phyloP scores from a whole-genome alignment of 2,797 vertebrate genomes.

The Alcedo quadribrachys region DNA sequence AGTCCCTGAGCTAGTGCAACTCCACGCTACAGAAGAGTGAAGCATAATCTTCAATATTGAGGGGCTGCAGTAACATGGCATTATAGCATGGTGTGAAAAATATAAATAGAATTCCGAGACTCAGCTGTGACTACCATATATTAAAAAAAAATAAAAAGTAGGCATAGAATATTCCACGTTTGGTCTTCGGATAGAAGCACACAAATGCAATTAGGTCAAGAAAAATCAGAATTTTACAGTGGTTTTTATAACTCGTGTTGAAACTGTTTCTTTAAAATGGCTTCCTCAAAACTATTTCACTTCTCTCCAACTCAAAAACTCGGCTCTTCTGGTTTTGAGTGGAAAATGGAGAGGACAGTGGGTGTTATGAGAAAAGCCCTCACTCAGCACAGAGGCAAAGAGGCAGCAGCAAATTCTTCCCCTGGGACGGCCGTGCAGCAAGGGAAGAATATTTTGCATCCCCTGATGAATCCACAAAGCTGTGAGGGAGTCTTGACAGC shows the following conservation, averaged over 20 bases:
- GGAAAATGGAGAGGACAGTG: background rate
- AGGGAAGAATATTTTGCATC: background rate
- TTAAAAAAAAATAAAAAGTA: background rate
- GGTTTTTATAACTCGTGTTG: background rate
- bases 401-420: background rate
- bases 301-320: background rate
- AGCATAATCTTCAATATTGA: background rate
- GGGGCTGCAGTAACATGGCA: background rate
- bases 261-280: background rate
- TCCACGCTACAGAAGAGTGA: background rate
- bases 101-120: background rate
- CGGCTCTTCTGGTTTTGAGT: background rate
- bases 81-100: background rate
- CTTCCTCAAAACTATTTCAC: slow-evolving; percentile 29
- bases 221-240: background rate
- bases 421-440: background rate
- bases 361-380: background rate
- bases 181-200: background rate
- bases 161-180: background rate
- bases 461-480: background rate
- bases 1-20: background rate
- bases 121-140: background rate
- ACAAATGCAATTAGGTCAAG: background rate
- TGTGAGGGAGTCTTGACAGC: background rate
- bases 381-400: background rate